phyloP scores from a whole-genome alignment of 2,797 vertebrate genomes.

The Muscicapa striata region DNA sequence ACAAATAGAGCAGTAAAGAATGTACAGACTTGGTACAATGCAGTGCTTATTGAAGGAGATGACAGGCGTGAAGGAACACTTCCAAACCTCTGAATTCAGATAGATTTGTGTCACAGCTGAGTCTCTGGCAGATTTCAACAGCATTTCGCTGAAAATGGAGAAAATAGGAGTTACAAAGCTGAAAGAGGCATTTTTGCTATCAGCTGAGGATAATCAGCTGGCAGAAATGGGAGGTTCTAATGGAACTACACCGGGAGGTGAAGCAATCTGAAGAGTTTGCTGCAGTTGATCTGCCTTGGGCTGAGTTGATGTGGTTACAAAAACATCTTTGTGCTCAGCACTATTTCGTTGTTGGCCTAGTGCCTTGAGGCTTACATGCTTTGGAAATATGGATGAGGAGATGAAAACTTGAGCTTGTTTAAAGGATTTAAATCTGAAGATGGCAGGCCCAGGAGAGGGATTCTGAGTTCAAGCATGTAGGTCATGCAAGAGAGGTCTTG shows the following conservation, averaged over 20 bases:
- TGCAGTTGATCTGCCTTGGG: conserved; percentile 27
- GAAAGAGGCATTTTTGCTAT: conserved; percentile 5
- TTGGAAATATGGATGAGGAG: conserved; percentile 64
- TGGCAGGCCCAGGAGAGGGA: conserved; percentile 52
- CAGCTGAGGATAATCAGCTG: background rate
- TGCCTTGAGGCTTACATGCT: conserved; percentile 62
- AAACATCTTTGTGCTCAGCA: conserved; percentile 64
- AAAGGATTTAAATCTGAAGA: conserved; percentile 62
- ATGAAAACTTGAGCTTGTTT: conserved; percentile 61
- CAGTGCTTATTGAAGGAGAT: conserved; percentile 32
- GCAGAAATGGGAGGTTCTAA: background rate
- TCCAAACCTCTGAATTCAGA: conserved; percentile 40
- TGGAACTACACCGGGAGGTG: background rate
- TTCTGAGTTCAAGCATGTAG: conserved; percentile 51
- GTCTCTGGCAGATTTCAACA: conserved; percentile 23
- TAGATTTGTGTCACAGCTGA: conserved; percentile 24
- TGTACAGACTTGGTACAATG: conserved; percentile 52
- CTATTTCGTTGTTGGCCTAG: conserved; percentile 51
- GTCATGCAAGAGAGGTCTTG: conserved; percentile 53
- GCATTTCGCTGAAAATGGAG: background rate
- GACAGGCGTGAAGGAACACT: conserved; percentile 21
- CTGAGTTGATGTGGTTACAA: conserved; percentile 60
- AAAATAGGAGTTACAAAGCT: background rate
- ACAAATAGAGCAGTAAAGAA: conserved; percentile 61
- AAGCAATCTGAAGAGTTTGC: conserved; percentile 11